Conservation (phyloP, 1,140 invertebrate species). For the Euborellia annulipes region DNA sequence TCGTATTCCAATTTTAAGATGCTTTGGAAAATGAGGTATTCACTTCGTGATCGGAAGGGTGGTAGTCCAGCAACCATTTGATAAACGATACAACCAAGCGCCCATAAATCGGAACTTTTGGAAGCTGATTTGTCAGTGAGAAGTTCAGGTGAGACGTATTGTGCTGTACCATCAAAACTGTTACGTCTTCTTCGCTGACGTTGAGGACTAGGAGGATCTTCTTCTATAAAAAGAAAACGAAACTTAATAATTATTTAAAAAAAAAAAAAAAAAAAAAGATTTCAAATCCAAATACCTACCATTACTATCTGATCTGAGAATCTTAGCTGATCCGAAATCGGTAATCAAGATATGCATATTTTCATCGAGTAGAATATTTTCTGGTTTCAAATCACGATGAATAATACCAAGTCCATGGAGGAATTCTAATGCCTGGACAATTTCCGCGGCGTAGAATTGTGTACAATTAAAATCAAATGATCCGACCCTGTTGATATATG, state of each 20-base stretch:
- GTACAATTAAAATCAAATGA: constrained; percentile 80
- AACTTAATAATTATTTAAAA: no score
- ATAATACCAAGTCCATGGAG: constrained; percentile 82
- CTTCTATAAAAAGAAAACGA: no score
- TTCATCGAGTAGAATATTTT: constrained; percentile 79
- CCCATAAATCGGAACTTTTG: constrained; percentile 89
- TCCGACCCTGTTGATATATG: constrained; percentile 80
- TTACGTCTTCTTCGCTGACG: constrained; percentile 37
- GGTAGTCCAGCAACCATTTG: constrained; percentile 90
- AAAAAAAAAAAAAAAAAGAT: no score
- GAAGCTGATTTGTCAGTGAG: constrained; percentile 65
- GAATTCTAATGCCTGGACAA: constrained; percentile 81
- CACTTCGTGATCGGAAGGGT: constrained; percentile 80
- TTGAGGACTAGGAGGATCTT: no score
- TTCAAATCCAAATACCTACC: constrained; percentile 1
- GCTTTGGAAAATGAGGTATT: constrained; percentile 95
- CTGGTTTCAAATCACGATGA: constrained; percentile 79
- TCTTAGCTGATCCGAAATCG: constrained; percentile 94
- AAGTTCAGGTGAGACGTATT: constrained; percentile 95
- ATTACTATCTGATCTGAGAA: constrained; percentile 35
- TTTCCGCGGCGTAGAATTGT: constrained; percentile 86
- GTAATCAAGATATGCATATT: constrained; percentile 94
- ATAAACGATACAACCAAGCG: constrained; percentile 91
- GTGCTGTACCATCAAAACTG: constrained; percentile 97
- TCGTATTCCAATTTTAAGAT: constrained; percentile 83